Conservation (phyloP, 2,888 invertebrate species). For the Pandemis cinnamomeana region DNA sequence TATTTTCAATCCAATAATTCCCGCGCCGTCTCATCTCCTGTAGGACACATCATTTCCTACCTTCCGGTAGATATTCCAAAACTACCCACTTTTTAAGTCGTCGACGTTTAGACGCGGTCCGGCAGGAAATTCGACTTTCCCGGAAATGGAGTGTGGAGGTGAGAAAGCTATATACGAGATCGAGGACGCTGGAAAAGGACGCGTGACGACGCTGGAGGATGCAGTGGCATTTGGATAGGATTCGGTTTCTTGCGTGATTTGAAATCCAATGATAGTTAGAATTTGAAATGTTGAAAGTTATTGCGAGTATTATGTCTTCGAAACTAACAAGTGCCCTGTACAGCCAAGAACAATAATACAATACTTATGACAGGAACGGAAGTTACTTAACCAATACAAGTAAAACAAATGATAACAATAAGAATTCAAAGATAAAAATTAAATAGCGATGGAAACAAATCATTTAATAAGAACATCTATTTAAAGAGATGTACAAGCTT, state of each 20-base stretch:
- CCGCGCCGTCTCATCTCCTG: slow-evolving; percentile 49
- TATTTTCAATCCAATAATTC: slow-evolving; percentile 47
- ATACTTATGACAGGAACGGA: too few species aligned
- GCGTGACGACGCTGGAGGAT: slow-evolving; percentile 51
- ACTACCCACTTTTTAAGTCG: slow-evolving; percentile 80
- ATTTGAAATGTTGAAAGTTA: too few species aligned
- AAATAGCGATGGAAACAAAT: too few species aligned
- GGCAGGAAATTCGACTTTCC: slow-evolving; percentile 71
- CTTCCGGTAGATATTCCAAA: slow-evolving; percentile 73
- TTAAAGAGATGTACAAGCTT: too few species aligned
- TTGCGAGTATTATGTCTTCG: too few species aligned
- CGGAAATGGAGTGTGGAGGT: slow-evolving; percentile 80
- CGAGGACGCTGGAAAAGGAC: slow-evolving; percentile 53
- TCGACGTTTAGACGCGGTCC: slow-evolving; percentile 68
- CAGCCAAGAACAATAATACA: too few species aligned
- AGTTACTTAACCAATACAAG: too few species aligned
- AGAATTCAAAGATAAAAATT: too few species aligned
- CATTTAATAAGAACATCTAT: too few species aligned
- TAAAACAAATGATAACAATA: too few species aligned
- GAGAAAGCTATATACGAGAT: slow-evolving; percentile 58
- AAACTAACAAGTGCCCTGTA: too few species aligned
- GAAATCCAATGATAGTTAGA: slow-evolving; percentile 27
- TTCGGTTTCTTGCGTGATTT: slow-evolving; percentile 42
- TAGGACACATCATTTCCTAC: slow-evolving; percentile 76
- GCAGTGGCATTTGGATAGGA: slow-evolving; percentile 49